These are phyloP conservation scores for Corythornis vintsioides DNA, from an alignment of 2,113 vertebrate genomes.

Conservation along the genomic window DNA sequence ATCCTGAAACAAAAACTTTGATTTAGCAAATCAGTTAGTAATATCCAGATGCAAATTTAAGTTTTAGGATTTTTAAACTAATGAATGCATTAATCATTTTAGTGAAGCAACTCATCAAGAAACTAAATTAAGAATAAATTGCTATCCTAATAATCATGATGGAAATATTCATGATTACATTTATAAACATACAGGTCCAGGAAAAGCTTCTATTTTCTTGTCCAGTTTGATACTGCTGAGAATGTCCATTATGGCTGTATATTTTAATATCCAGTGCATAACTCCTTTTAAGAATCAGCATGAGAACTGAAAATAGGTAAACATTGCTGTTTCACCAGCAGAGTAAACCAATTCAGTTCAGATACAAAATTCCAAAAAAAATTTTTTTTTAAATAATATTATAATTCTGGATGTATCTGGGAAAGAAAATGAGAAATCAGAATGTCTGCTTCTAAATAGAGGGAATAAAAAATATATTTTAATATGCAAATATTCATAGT, in stretches of 20 bases:
- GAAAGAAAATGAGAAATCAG: slow-evolving; percentile 60
- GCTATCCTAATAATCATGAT: slow-evolving; percentile 30
- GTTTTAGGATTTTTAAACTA: slow-evolving; percentile 53
- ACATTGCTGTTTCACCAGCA: not conserved
- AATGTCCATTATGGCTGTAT: slow-evolving; percentile 24
- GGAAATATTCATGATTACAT: slow-evolving; percentile 59
- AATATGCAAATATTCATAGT: slow-evolving; percentile 54
- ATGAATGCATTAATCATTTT: slow-evolving; percentile 56
- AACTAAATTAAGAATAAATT: slow-evolving; percentile 69
- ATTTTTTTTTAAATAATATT: not conserved
- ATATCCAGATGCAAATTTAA: slow-evolving; percentile 46
- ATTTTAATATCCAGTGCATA: not conserved
- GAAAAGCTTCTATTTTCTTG: slow-evolving; percentile 28
- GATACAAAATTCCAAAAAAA: not conserved
- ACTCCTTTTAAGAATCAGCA: slow-evolving; percentile 1
- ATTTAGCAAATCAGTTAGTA: slow-evolving; percentile 54
- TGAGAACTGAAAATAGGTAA: slow-evolving; percentile 25
- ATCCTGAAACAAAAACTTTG: slow-evolving; percentile 57
- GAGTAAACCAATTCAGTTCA: slow-evolving; percentile 9
- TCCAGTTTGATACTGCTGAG: slow-evolving; percentile 5
- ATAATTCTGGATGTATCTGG: not conserved
- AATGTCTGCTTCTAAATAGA: slow-evolving; percentile 55
- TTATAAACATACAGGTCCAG: slow-evolving; percentile 6
- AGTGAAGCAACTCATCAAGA: slow-evolving; percentile 57
- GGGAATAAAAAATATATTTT: slow-evolving; percentile 52